These are phyloP conservation scores for Diarsia rubi DNA, from an alignment of 2,888 invertebrate genomes.

Conservation along the genomic window DNA sequence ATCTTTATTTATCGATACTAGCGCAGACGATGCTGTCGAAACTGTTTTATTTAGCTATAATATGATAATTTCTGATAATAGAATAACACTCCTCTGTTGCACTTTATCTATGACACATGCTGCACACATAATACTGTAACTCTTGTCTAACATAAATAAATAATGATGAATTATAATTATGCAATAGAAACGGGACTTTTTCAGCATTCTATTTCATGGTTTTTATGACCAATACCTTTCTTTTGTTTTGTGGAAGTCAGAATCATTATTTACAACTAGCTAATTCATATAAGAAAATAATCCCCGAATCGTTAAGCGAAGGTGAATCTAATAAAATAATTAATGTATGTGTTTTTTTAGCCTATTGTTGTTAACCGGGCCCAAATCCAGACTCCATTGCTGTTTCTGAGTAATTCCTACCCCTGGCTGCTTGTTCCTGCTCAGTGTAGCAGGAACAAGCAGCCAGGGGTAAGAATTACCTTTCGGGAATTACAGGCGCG, in stretches of 20 bases:
- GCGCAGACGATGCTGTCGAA: constrained; percentile 4
- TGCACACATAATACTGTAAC: neutral
- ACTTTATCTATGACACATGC: neutral
- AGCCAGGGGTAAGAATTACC: no score
- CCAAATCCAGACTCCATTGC: no score
- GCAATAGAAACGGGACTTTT: neutral
- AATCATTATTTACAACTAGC: neutral
- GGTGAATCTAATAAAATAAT: no score
- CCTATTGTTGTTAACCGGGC: no score
- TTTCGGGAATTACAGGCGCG: no score
- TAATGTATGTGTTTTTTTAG: no score
- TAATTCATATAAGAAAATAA: no score
- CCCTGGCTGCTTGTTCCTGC: no score
- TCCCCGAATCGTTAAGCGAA: no score
- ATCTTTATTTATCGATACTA: neutral
- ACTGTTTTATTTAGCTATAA: constrained; percentile 24
- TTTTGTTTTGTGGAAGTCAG: neutral
- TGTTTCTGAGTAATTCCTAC: no score
- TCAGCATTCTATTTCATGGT: neutral
- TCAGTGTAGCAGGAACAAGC: no score
- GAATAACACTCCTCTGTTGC: constrained; percentile 10
- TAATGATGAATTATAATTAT: neutral
- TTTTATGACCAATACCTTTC: neutral
- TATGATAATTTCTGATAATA: constrained; percentile 41
- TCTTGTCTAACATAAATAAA: neutral